A percentile compares a stretch with the other conserved stretches of the same genome.
Evolutionary conservation across 1,140 invertebrate genomes (phyloP).

Genomic region (Euura lappo): DNA sequence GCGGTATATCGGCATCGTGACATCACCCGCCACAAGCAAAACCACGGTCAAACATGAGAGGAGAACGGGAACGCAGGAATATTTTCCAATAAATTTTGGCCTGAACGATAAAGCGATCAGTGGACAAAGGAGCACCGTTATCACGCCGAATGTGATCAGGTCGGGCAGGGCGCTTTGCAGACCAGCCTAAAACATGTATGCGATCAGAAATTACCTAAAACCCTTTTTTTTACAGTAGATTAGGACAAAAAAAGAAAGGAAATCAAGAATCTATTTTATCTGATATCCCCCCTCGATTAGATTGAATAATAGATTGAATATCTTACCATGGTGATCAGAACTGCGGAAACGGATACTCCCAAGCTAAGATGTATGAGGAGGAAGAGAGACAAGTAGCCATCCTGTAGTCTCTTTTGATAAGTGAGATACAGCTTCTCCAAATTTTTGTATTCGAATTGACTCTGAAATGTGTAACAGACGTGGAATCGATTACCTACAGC

Average conservation of each 20-base stretch:
- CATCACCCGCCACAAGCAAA: slow-evolving; percentile 59
- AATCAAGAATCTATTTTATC: too few relatives aligned
- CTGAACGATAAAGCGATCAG: slow-evolving; percentile 61
- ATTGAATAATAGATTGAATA: slow-evolving; percentile 14
- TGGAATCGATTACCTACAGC: too few relatives aligned
- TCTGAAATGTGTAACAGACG: slow-evolving; percentile 53
- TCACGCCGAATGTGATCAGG: slow-evolving; percentile 45
- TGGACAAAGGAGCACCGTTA: slow-evolving; percentile 56
- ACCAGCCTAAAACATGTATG: slow-evolving; percentile 42
- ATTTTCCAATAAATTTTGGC: slow-evolving; percentile 55
- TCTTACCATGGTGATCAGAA: slow-evolving; percentile 64
- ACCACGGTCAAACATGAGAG: slow-evolving; percentile 60
- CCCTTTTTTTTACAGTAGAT: too few relatives aligned
- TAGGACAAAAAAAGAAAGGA: too few relatives aligned
- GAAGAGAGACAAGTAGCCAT: slow-evolving; percentile 79
- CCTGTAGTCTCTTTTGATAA: slow-evolving; percentile 77
- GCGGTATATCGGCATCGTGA: slow-evolving; percentile 64
- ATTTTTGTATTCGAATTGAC: slow-evolving; percentile 75
- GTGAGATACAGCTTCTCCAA: slow-evolving; percentile 74
- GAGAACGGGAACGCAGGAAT: slow-evolving; percentile 57
- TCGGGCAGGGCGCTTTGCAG: slow-evolving; percentile 53
- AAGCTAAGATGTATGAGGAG: slow-evolving; percentile 72
- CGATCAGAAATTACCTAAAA: not conserved
- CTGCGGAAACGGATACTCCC: slow-evolving; percentile 66
- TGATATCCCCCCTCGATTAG: not conserved